Evolutionary conservation across 2,888 invertebrate species (phyloP), one percentile per base, ranked within the genome.

Genomic region (Choreutis nemorana): DNA sequence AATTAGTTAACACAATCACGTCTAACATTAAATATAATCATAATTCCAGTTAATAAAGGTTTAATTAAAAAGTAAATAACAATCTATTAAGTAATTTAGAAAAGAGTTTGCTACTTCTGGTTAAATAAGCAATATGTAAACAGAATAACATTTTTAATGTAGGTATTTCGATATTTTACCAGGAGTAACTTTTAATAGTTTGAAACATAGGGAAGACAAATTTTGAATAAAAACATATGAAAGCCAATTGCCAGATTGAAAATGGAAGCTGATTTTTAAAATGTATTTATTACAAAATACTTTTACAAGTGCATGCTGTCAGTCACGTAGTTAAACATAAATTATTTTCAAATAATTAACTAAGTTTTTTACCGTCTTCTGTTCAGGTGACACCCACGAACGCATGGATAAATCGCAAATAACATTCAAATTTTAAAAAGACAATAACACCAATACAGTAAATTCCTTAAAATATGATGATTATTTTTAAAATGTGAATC

Each of bases 341-440:
- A 64, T 36, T 48, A 53, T 52, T 45, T 49, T 45, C 47, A 43
- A 55, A 43, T 42, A 53, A 60, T 55, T 55, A 63, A 55, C 51
- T 33, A 71, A 68, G 64, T 48, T 43, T 58, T 61, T 78, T 78
- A 78, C 77, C 77, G 68, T 78, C 77, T 68, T 78, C 77, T 77
- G 73, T 67, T 68, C 65, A 64, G 70, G 58, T 53, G 66, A 65
- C 70, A 67, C 68, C 73, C 64, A 58, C 47, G 75, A 50, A 55
- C 58, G 72, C 70, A 72, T 70, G 65, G 62, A 77, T 57, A 68
- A 72, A 72, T 68, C 55, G 42, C 48, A 55, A 9, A 32, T n/a
- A 18, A 21, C 15, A 23, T 24, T 24, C 13, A 23, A 11, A 11
- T 23, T 21, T 21, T n/a, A n/a, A n/a, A n/a, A n/a, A n/a, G n/a